Conservation (phyloP, 2,888 invertebrate genomes). For the Diadegma fenestrale region DNA sequence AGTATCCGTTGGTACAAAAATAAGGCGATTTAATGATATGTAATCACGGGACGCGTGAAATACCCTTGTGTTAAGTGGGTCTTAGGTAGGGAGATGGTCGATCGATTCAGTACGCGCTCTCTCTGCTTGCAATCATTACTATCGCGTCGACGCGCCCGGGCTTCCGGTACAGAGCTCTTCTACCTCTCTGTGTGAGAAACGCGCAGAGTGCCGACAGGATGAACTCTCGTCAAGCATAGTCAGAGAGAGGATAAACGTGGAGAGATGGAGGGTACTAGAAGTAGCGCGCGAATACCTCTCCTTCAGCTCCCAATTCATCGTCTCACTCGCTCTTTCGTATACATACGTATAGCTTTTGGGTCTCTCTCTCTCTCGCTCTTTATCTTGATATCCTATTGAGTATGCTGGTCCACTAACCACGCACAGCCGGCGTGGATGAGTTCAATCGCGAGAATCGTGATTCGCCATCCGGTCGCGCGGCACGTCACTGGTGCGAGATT, state of each 20-base stretch:
- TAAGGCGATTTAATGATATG: background rate
- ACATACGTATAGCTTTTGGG: background rate
- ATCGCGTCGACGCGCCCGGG: constrained; percentile 67
- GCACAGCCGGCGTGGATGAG: constrained; percentile 36
- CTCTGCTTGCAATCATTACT: constrained; percentile 67
- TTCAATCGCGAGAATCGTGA: constrained; percentile 63
- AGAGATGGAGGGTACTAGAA: constrained; percentile 1
- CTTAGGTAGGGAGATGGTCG: constrained; percentile 42
- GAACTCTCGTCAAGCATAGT: constrained; percentile 54
- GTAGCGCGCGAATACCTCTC: constrained; percentile 40
- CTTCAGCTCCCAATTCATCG: constrained; percentile 25
- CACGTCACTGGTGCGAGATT: constrained; percentile 21
- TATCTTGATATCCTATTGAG: constrained; percentile 36
- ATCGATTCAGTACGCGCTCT: constrained; percentile 66
- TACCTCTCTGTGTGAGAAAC: constrained; percentile 40
- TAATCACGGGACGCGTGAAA: constrained; percentile 18
- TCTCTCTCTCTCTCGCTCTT: constrained; percentile 18
- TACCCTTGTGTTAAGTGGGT: constrained; percentile 33
- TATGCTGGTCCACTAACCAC: constrained; percentile 55
- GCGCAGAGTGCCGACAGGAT: constrained; percentile 57
- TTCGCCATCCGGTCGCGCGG: constrained; percentile 46
- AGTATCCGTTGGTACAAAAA: background rate
- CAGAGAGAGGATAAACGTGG: constrained; percentile 16
- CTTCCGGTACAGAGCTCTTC: constrained; percentile 38
- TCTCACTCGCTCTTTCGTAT: constrained; percentile 14